Base-by-base conservation (phyloP, 2,797 vertebrate genomes). In the Acrossocheilus wenchowensis region DNA sequence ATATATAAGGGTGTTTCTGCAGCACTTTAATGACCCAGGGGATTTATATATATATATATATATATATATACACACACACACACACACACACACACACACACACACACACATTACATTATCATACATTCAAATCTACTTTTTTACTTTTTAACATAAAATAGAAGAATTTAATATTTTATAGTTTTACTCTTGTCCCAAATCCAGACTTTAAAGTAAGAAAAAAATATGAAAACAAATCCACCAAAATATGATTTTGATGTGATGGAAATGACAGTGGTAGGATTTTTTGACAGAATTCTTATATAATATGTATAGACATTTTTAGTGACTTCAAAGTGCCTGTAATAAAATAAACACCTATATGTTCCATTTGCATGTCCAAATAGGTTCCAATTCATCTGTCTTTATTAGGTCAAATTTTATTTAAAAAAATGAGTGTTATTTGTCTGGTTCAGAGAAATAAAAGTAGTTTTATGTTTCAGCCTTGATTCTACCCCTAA, bases 401-500 rank as follows among this genome's bases (percentile, higher is more conserved):
- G 9, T 17, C 15, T 30, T 39, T 57, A 57, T 41, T 41, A 17
- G 21, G 15, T 26, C 34, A 19, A n/a, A 69, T 43, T 50, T 19
- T 68, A 50, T 5, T 0, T 5, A 23, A 48, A 62, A 30, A 52
- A 11, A 39, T 6, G 2, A 23, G 10, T 15, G 21, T 39, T 62
- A 62, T 62, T 19, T 64, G 23, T 78, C 2, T 36, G 19, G 6
- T 23, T 57, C 2, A 57, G 50, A 23, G 11, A 23, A 26, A 64
- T 64, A 34, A 64, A 74, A 83, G 69, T 9, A 10, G 54, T 62
- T 83, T 45, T 62, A 62, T 62, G 19, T 74, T 43, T 41, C 15
- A 60, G 2, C 45, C 48, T 74, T 64, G 57, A n/a, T 60, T 30
- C 68, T 60, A 8, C 39, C 12, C 60, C 34, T 62, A 34, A 83